Percentiles rank a stretch among this genome's conserved stretches.
These are phyloP conservation scores for Aphyosemion australe DNA, from an alignment of 2,113 vertebrate genomes.

Conservation along the genomic window DNA sequence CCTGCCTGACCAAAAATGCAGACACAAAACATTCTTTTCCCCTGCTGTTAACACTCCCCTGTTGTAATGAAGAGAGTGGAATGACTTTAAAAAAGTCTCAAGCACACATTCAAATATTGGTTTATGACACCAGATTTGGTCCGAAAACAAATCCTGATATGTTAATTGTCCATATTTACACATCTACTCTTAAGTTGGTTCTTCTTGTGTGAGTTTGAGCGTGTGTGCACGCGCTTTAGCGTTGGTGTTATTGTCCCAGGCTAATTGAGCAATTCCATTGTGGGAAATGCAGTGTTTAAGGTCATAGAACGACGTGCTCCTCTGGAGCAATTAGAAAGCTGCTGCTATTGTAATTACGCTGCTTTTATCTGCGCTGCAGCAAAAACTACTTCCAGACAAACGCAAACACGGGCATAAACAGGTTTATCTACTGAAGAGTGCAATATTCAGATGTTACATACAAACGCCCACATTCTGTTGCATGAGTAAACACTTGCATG, in stretches of 20 bases:
- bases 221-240: conserved; percentile 16
- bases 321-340: conserved; percentile 48
- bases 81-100: neutral
- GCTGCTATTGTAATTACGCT: conserved; percentile 55
- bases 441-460: conserved; percentile 18
- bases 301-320: conserved; percentile 55
- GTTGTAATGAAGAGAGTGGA: neutral
- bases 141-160: conserved; percentile 9
- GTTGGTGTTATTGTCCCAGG: conserved; percentile 47
- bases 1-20: too few relatives aligned
- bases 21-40: neutral
- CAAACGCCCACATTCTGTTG: conserved; percentile 35
- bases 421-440: conserved; percentile 2
- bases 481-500: conserved; percentile 9
- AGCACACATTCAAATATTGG: neutral
- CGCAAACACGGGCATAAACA: conserved; percentile 12
- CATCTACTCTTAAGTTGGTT: conserved; percentile 25
- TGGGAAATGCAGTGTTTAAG: conserved; percentile 48
- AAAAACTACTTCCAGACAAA: conserved; percentile 21
- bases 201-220: conserved; percentile 15
- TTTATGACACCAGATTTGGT: neutral
- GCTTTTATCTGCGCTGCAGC: conserved; percentile 48
- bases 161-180: conserved; percentile 35
- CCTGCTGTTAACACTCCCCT: neutral
- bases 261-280: conserved; percentile 66